Evolutionary conservation across 2,113 vertebrate species (phyloP), one percentile per base, ranked within the genome.

Genomic region (Ovibos moschatus): DNA sequence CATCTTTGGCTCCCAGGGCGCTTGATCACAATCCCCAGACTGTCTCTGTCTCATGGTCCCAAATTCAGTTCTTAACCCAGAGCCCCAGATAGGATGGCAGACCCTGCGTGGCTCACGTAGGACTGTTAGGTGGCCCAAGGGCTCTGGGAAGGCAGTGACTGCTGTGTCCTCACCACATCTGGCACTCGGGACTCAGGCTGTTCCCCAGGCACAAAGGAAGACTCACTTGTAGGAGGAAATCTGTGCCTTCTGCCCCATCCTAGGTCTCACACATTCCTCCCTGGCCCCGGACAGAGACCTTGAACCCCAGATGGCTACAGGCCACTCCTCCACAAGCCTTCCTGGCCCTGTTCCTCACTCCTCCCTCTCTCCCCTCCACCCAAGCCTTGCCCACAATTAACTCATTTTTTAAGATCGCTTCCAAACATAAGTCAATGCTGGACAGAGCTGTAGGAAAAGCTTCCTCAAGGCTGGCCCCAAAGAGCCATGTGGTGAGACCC

Each of bases 351-450:
- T 43, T 78, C 62, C 58, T 13, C 86, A 74, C n/a, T 55, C 55
- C 55, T 58, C 76, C 23, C 36, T 47, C 23, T 36, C 16, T 43
- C 58, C 62, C 33, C 36, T 79, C 84, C 84, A 36, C 96, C 78
- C 87, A 60, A 62, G 92, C 45, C 95, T 97, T 97, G 96, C 97
- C 98, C 97, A 96, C 97, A 98, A 97, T 98, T 98, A 98, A 98
- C 98, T 98, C 95, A 97, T 97, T 96, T 97, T 92, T 92, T 62
- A 64, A 98, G 88, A 62, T 86, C 1, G 45, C 88, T 96, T 98
- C 98, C 98, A 98, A 97, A 96, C 88, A 85, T 94, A 98, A 97
- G 93, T 98, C 98, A 97, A 96, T 9, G 60, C 97, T 98, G 98
- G 98, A 97, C 96, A 71, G 94, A 85, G 82, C 82, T 94, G 95